Base-by-base conservation (phyloP, 2,888 invertebrate species). In the Scaptodrosophila latifasciaeformis region DNA sequence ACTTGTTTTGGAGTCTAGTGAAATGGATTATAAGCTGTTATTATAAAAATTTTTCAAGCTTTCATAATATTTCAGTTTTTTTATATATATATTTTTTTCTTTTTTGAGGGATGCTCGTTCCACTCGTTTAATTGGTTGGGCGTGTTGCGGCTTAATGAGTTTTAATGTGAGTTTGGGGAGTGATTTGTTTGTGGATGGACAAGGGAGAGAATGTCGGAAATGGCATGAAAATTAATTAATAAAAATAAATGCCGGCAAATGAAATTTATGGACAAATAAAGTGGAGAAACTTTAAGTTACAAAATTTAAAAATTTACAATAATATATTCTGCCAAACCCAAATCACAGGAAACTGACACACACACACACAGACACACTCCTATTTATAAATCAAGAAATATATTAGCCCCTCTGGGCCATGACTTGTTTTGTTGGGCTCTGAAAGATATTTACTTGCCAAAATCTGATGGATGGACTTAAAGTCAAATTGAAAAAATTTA, bases 21-120 rank as follows among this genome's bases (percentile, higher is more conserved):
- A 62, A 74, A 70, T 72, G 70, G 67, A 59, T 70, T 67, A 65
- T 62, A 70, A 67, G 62, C 57, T 47, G 60, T 62, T 59, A 56
- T 54, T 57, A 54, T 54, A 62, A 67, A 55, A 66, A 65, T 68
- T 65, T 65, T 18, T 42, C 48, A 43, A 47, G 42, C 7, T 24
- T 24, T 44, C 51, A 49, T 49, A 40, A n/a, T n/a, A n/a, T n/a
- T n/a, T n/a, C n/a, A n/a, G n/a, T n/a, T n/a, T n/a, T 62, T 56
- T 50, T 54, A 12, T 31, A 31, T 31, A 12, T 31, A 13, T 31
- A 1, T 39, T 39, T 21, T 43, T 47, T 37, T 21, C 4, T 12
- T 13, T 1, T 12, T 2, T 13, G 17, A 15, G 46, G 53, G 30
- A 31, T 59, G 10, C 39, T 39, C 19, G 27, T 27, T 40, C n/a